Evolutionary conservation across 2,797 vertebrate genomes (phyloP).

Genomic region (Schizopygopsis pylzovi): DNA sequence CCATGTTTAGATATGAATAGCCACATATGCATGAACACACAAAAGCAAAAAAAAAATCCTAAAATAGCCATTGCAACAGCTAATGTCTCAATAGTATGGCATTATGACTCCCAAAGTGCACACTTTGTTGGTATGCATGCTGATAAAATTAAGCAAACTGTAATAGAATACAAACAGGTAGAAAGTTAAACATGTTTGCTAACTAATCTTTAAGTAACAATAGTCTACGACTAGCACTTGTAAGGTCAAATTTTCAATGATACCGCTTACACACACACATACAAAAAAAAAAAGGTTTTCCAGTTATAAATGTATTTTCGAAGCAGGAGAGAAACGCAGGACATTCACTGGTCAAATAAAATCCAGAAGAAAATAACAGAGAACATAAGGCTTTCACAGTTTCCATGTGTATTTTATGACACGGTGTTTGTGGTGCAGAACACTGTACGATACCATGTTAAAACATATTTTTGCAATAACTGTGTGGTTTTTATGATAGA

Average conservation of each 20-base stretch:
- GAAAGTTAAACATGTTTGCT: not conserved
- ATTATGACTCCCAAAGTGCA: not conserved
- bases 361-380: constrained; percentile 16
- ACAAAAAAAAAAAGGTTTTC: not conserved
- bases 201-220: not conserved
- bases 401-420: constrained; percentile 33
- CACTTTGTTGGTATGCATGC: not conserved
- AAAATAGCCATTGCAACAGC: constrained; percentile 9
- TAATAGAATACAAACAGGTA: constrained; percentile 17
- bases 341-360: not conserved
- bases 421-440: constrained; percentile 17
- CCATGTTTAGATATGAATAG: not conserved
- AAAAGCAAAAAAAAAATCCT: not conserved
- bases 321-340: not conserved
- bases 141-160: constrained; percentile 3
- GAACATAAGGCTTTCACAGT: constrained; percentile 13
- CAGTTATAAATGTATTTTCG: constrained; percentile 11
- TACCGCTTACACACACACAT: too few relatives aligned
- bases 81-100: not conserved
- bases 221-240: not conserved
- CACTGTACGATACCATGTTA: constrained; percentile 14
- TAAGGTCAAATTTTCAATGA: constrained; percentile 2
- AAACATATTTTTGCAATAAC: constrained; percentile 26
- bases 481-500: constrained; percentile 25
- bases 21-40: not conserved